A percentile compares a stretch with the other conserved stretches of the same genome.
Evolutionary conservation across 2,797 vertebrate genomes (phyloP).

Genomic region (Periophthalmus magnuspinnatus): DNA sequence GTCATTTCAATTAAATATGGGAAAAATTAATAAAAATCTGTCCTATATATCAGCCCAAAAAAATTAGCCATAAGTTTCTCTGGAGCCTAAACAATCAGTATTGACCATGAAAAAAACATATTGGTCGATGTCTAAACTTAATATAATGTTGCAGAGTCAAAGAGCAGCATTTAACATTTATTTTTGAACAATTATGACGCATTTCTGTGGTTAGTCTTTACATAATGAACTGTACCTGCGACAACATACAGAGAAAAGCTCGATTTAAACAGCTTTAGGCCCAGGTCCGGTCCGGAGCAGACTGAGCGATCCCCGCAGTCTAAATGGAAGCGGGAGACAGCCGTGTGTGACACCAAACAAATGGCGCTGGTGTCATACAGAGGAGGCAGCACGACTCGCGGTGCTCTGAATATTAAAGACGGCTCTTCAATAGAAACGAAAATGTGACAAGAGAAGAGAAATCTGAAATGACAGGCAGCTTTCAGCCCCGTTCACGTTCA

Average conservation of each 20-base stretch:
- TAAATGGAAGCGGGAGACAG: constrained; percentile 60
- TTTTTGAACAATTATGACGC: not conserved
- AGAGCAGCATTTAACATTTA: not conserved
- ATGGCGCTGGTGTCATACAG: constrained; percentile 47
- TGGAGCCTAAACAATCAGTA: no score
- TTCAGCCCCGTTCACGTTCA: constrained; percentile 75
- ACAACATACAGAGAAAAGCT: no score
- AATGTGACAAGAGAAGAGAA: constrained; percentile 75
- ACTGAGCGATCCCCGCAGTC: constrained; percentile 51
- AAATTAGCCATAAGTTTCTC: no score
- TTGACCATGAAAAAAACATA: no score
- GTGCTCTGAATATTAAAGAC: constrained; percentile 71
- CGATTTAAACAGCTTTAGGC: not conserved
- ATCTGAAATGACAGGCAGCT: constrained; percentile 75
- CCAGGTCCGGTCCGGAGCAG: not conserved
- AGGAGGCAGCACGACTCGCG: constrained; percentile 48
- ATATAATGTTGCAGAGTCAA: not conserved
- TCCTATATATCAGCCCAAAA: no score
- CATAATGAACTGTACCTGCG: not conserved
- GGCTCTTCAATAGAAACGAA: constrained; percentile 69
- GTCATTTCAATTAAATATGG: no score
- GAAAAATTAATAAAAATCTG: no score
- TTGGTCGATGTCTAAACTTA: no score
- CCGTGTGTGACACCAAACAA: constrained; percentile 58
- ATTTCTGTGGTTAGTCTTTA: not conserved